phyloP scores from a whole-genome alignment of 2,113 vertebrate species.

The Phocoena phocoena region DNA sequence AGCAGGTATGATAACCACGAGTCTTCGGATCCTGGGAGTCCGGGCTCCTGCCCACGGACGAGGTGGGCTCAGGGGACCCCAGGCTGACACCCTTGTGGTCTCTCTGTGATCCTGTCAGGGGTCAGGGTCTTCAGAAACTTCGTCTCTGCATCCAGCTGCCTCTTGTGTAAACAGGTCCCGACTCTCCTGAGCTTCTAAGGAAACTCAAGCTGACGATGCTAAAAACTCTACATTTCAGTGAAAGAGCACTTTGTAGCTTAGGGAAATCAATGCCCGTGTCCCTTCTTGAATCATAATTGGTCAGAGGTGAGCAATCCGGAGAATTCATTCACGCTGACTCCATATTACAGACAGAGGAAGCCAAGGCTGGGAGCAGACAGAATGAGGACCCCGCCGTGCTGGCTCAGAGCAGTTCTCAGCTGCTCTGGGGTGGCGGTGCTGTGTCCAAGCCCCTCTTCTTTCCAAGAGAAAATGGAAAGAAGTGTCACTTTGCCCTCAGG shows the following conservation, averaged over 20 bases:
- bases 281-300: not conserved
- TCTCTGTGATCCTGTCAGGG: not conserved
- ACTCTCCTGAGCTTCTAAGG: not conserved
- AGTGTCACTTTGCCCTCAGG: not conserved
- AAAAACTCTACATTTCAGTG: not conserved
- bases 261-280: not conserved
- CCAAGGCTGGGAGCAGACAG: not conserved
- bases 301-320: not conserved
- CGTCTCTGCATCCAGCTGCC: not conserved
- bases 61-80: not conserved
- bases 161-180: not conserved
- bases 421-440: not conserved
- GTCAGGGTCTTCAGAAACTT: not conserved
- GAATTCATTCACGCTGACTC: not conserved
- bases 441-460: not conserved
- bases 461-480: not conserved
- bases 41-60: not conserved
- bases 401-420: not conserved
- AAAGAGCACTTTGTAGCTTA: not conserved
- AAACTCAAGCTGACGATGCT: not conserved
- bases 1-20: not conserved
- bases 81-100: not conserved
- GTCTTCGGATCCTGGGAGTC: not conserved
- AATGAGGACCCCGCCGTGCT: rapidly evolving
- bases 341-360: rapidly evolving